A percentile compares a stretch with the other conserved stretches of the same genome.
phyloP scores from a whole-genome alignment of 2,888 invertebrate genomes.

The Epicampocera succincta region DNA sequence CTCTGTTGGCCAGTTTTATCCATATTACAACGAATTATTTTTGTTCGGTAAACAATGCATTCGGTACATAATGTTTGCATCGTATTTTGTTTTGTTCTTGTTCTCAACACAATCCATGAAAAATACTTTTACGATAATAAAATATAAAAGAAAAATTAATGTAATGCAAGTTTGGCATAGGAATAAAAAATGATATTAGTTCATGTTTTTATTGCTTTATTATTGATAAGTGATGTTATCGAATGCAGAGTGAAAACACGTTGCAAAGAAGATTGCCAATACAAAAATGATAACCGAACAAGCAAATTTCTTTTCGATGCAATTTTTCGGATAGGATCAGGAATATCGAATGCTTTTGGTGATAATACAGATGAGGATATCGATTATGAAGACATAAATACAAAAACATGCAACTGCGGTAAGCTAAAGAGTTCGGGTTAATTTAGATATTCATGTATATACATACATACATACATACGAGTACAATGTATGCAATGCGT shows the following conservation, averaged over 20 bases:
- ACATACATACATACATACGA: not conserved
- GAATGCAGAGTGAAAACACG: conserved; percentile 29
- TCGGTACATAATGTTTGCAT: too few relatives aligned
- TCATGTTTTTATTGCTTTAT: too few relatives aligned
- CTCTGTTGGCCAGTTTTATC: too few relatives aligned
- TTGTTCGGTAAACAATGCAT: too few relatives aligned
- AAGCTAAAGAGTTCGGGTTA: conserved; percentile 79
- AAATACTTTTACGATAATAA: too few relatives aligned
- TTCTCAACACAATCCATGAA: too few relatives aligned
- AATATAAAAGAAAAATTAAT: too few relatives aligned
- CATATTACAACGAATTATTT: too few relatives aligned
- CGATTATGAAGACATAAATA: conserved; percentile 84
- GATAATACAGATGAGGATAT: conserved; percentile 83
- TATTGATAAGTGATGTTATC: not conserved
- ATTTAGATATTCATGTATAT: not conserved
- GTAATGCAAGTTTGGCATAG: too few relatives aligned
- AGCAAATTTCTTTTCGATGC: conserved; percentile 88
- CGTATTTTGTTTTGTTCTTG: too few relatives aligned
- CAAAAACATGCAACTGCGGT: conserved; percentile 90
- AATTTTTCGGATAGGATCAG: conserved; percentile 86
- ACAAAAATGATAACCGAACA: conserved; percentile 31
- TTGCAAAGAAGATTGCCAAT: conserved; percentile 1
- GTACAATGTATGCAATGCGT: not conserved
- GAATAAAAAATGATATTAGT: too few relatives aligned
- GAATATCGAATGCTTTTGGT: conserved; percentile 79